Evolutionary conservation across 1,140 invertebrate species (phyloP), one percentile per base, ranked within the genome.

Genomic region (Stegodyphus dumicola): DNA sequence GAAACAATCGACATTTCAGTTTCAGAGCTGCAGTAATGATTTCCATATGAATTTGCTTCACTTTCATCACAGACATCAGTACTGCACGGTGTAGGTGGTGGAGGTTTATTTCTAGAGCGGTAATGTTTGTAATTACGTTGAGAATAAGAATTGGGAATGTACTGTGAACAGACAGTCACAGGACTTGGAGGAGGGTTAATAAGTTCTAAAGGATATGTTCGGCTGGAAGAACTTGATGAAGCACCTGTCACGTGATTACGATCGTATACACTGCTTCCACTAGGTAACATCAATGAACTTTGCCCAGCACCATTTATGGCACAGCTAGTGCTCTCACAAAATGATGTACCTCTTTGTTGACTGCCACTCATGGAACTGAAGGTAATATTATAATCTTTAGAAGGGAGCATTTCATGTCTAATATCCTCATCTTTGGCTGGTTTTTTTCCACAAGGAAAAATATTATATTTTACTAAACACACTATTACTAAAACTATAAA

Each of bases 31-130:
- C 87, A 85, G 56, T 88, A 86, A 13, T 56, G 77, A 15, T 53
- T 66, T 15, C 79, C 75, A 67, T 60, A 73, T 17, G 80, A 60
- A 60, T 87, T 91, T 51, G 91, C 90, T 87, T 91, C 91, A 87
- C 90, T 91, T 85, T 97, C 96, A 89, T 97, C 95, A 90, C 95
- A 97, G 11, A 97, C 95, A 90, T 98, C 97, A 5, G 97, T 98
- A 87, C 95, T 96, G 90, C 96, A 98, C 0, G 97, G 97, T 7
- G 97, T 98, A 6, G 96, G 96, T 2, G 96, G 96, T 17, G 97
- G 97, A 3, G 96, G 96, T 48, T 75, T 74, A 48, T 83, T 83
- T 52, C 94, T 94, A 18, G 93, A 93, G 87, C 94, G 93, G 90
- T 96, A 95, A 89, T 94, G 94, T 48, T 94, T 92, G 90, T 95